phyloP scores from a whole-genome alignment of 2,797 vertebrate genomes.

The Coendou prehensilis region DNA sequence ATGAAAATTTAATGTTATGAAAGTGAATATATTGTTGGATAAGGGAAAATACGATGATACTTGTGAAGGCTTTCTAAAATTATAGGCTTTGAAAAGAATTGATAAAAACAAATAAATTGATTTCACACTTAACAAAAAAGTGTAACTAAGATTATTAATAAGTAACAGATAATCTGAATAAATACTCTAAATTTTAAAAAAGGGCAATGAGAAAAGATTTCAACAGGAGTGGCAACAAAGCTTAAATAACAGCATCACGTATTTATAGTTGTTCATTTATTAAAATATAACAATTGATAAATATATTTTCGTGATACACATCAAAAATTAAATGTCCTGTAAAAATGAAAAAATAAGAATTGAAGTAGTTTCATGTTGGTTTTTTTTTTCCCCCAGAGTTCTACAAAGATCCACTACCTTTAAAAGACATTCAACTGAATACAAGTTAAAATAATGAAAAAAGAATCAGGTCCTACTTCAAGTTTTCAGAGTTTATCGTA shows the following conservation, averaged over 20 bases:
- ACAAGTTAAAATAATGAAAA: background rate
- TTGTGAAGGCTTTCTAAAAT: conserved; percentile 53
- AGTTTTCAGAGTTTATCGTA: background rate
- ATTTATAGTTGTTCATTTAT: conserved; percentile 3
- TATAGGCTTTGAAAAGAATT: conserved; percentile 49
- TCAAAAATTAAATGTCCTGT: background rate
- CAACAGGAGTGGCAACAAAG: background rate
- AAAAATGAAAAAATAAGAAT: background rate
- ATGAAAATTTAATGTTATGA: conserved; percentile 37
- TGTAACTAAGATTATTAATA: background rate
- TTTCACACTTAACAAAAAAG: conserved; percentile 41
- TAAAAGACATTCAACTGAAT: conserved; percentile 1
- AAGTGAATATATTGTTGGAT: conserved; percentile 13
- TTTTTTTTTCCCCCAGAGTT: background rate
- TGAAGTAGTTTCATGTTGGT: background rate
- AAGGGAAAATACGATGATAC: background rate
- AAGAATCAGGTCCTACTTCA: background rate
- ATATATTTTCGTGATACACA: background rate
- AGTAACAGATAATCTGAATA: background rate
- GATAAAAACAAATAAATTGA: background rate
- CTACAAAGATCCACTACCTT: background rate
- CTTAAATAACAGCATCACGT: background rate
- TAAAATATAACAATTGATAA: background rate
- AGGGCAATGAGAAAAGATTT: background rate
- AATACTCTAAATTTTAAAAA: background rate